Evolutionary conservation across 2,113 vertebrate genomes (phyloP).

Genomic region (Odobenus rosmarus): DNA sequence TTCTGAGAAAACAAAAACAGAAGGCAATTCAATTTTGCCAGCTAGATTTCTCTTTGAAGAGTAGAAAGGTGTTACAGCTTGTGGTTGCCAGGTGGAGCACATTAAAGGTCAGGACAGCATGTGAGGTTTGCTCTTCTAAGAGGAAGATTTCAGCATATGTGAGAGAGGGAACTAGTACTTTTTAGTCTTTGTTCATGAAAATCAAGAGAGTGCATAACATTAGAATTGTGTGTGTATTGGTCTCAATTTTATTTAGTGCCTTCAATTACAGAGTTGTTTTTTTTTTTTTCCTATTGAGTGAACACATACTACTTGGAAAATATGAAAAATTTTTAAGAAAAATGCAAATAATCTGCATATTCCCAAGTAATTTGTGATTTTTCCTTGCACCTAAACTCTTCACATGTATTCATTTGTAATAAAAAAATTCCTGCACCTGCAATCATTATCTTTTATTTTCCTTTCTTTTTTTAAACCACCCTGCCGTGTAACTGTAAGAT

Average conservation of each 20-base stretch:
- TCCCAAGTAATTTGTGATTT: slow-evolving; percentile 4
- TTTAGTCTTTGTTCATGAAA: slow-evolving; percentile 20
- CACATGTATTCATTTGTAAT: background rate
- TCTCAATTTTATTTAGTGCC: background rate
- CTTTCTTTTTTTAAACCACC: background rate
- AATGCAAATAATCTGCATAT: slow-evolving; percentile 9
- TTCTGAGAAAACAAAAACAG: slow-evolving; percentile 23
- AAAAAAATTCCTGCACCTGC: background rate
- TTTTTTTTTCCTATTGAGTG: background rate
- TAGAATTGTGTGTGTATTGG: background rate
- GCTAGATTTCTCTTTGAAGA: slow-evolving; percentile 54
- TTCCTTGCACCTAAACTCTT: background rate
- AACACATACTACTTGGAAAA: slow-evolving; percentile 8
- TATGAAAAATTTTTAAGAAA: background rate
- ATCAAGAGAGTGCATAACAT: background rate
- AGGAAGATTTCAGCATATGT: background rate
- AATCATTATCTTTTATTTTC: slow-evolving; percentile 41
- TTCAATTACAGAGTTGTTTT: background rate
- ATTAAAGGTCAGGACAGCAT: slow-evolving; percentile 58
- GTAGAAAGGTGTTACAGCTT: slow-evolving; percentile 26
- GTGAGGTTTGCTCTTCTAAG: background rate
- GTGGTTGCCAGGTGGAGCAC: slow-evolving; percentile 52
- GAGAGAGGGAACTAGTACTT: background rate
- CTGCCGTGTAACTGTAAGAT: slow-evolving; percentile 25
- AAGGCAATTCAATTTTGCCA: slow-evolving; percentile 11